Base-by-base conservation (phyloP, 2,113 vertebrate species). In the Pseudorectes ferrugineus region DNA sequence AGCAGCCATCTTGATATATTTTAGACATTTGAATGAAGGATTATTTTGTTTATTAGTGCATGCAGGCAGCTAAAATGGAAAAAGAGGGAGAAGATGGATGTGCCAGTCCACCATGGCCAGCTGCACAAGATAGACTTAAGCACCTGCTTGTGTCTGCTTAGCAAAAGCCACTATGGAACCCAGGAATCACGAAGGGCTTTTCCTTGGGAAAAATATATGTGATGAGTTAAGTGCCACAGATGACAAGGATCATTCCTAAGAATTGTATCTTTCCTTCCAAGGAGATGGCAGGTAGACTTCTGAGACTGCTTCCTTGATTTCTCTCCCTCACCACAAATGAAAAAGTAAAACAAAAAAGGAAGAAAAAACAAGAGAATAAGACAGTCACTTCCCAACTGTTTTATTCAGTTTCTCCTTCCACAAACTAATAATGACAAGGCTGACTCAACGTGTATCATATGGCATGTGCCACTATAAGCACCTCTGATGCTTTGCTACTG, bases 381-480 rank as follows among this genome's bases (percentile, higher is more conserved):
- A 36, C 7, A 22, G 22, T 4, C 12, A 26, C 8, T 76, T 58
- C 17, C 10, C 4, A 11, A 29, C 5, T 16, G 6, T 40, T 88
- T 51, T 25, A 7, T 40, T 61, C 48, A 43, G 12, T 61, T 85
- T 92, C 12, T 79, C 25, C 29, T 45, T 79, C 36, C 7, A 4
- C n/a, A 67, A 85, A 28, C 10, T 67, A 29, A n/a, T 14, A 40
- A 25, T 38, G 40, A 28, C 29, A 59, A 1, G 2, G 12, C 25
- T 85, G 46, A 59, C 2, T 2, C 45, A 66, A 26, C 0, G 0
- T 28, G 13, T 36, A 12, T 67, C 35, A 33, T 4, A 33, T 7
- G 8, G 13, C 19, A 49, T 3, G 17, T 55, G n/a, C 59, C 29
- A n/a, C 23, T 40, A 3, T 9, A 43, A 89, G 8, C 9, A 57